Conservation (phyloP, 2,888 invertebrate genomes). For the Scaptomyza tumidula region DNA sequence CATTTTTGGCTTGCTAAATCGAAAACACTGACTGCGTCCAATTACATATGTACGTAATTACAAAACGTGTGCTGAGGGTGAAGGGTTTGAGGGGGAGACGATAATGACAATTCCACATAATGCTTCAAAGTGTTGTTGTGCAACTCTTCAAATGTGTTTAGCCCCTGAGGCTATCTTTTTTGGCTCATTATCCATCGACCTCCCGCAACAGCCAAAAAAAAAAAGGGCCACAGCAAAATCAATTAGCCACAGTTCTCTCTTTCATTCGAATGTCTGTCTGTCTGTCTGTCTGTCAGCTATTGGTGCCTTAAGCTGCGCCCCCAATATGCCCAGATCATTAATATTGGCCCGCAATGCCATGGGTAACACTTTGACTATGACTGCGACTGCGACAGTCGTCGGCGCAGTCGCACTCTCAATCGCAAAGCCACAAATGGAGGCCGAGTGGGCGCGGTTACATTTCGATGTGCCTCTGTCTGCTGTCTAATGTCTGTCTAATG, state of each 20-base stretch:
- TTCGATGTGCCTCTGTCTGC: conserved; percentile 11
- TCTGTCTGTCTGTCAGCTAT: neutral
- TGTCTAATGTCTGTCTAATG: conserved; percentile 8
- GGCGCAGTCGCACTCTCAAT: conserved; percentile 6
- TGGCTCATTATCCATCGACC: conserved; percentile 49
- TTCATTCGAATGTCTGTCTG: neutral
- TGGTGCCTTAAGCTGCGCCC: conserved; percentile 54
- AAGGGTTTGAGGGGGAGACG: conserved; percentile 8
- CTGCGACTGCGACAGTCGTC: conserved; percentile 33
- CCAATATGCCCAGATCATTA: conserved; percentile 52
- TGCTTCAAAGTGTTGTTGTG: conserved; percentile 53
- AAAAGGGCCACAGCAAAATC: conserved; percentile 58
- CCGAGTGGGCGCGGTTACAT: conserved; percentile 46
- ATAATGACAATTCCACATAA: conserved; percentile 46
- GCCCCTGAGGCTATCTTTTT: conserved; percentile 25
- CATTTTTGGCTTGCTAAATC: conserved; percentile 40
- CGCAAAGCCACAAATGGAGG: conserved; percentile 41
- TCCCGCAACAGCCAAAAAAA: conserved; percentile 47
- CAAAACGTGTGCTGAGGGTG: conserved; percentile 37
- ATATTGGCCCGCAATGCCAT: conserved; percentile 46
- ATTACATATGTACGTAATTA: conserved; percentile 46
- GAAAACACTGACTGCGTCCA: conserved; percentile 2
- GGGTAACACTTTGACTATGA: conserved; percentile 28
- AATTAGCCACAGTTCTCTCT: conserved; percentile 63
- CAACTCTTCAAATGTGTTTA: conserved; percentile 44